These are phyloP conservation scores for Psittacula derbiana DNA, from an alignment of 2,797 vertebrate genomes.

Conservation along the genomic window DNA sequence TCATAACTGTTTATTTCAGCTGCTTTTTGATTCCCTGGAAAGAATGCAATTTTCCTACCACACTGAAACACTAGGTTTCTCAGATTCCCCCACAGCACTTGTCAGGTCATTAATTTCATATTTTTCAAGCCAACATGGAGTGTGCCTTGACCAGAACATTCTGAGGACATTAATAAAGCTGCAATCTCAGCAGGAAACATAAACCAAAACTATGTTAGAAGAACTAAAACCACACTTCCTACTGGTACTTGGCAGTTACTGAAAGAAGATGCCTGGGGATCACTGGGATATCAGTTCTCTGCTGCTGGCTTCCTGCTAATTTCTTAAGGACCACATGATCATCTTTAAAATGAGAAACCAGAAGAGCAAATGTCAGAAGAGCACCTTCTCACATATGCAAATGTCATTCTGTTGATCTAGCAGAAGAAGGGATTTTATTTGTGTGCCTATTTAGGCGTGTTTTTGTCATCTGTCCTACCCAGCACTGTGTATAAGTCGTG, in stretches of 20 bases:
- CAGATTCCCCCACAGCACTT: slow-evolving; percentile 31
- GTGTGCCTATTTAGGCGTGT: neutral
- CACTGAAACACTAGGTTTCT: slow-evolving; percentile 1
- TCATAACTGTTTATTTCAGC: slow-evolving; percentile 15
- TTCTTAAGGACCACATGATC: slow-evolving; percentile 46
- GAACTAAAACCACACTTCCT: slow-evolving; percentile 56
- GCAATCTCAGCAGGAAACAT: slow-evolving; percentile 50
- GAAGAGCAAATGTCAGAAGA: slow-evolving; percentile 27
- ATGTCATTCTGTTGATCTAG: neutral
- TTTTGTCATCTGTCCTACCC: neutral
- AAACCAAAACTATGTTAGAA: slow-evolving; percentile 60
- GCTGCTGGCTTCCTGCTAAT: slow-evolving; percentile 55
- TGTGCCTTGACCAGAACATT: slow-evolving; percentile 54
- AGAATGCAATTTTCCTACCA: slow-evolving; percentile 57
- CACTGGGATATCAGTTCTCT: slow-evolving; percentile 45
- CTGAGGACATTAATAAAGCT: slow-evolving; percentile 64
- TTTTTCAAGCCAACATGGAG: slow-evolving; percentile 45
- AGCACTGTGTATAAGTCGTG: neutral
- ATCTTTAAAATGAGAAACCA: slow-evolving; percentile 34
- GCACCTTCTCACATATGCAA: slow-evolving; percentile 23
- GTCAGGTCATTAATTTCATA: slow-evolving; percentile 56
- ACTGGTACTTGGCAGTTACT: slow-evolving; percentile 39
- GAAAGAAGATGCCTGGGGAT: slow-evolving; percentile 55
- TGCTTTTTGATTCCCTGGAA: slow-evolving; percentile 49
- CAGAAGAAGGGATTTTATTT: neutral